These are phyloP conservation scores for Falco columbarius DNA, from an alignment of 2,797 vertebrate species.

Conservation along the genomic window DNA sequence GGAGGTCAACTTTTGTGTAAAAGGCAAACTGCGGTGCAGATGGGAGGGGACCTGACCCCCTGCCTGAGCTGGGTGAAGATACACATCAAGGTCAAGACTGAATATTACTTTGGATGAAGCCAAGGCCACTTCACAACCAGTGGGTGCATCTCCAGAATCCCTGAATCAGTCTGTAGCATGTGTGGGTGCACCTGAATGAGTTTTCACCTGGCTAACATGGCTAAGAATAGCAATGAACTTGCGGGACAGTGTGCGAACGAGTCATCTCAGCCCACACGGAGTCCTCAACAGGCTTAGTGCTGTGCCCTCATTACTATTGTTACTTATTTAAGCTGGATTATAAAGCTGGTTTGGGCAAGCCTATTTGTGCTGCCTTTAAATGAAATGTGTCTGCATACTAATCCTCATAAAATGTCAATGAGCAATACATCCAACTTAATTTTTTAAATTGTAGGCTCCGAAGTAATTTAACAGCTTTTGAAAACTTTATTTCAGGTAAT, in stretches of 20 bases:
- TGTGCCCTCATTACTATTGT: constrained; percentile 48
- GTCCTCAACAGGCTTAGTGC: neutral
- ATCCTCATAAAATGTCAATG: constrained; percentile 21
- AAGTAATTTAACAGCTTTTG: constrained; percentile 28
- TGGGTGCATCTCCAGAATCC: neutral
- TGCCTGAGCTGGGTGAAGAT: neutral
- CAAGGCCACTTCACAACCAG: neutral
- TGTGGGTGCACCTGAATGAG: neutral
- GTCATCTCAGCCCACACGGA: neutral
- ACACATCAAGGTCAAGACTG: neutral
- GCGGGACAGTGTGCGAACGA: neutral
- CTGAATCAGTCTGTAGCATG: neutral
- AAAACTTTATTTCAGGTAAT: constrained; percentile 55
- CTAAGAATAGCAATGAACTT: constrained; percentile 46
- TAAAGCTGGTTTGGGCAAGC: constrained; percentile 39
- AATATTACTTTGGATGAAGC: neutral
- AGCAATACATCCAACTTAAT: neutral
- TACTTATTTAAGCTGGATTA: constrained; percentile 56
- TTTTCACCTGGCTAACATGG: neutral
- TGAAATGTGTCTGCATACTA: constrained; percentile 16
- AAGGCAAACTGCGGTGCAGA: neutral
- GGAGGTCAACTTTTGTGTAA: neutral
- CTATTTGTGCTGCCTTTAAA: constrained; percentile 27
- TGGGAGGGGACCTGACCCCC: neutral
- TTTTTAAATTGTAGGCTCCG: neutral